These are phyloP conservation scores for Akabosia matsudoensis DNA, from an alignment of 1,140 invertebrate genomes.

Conservation along the genomic window DNA sequence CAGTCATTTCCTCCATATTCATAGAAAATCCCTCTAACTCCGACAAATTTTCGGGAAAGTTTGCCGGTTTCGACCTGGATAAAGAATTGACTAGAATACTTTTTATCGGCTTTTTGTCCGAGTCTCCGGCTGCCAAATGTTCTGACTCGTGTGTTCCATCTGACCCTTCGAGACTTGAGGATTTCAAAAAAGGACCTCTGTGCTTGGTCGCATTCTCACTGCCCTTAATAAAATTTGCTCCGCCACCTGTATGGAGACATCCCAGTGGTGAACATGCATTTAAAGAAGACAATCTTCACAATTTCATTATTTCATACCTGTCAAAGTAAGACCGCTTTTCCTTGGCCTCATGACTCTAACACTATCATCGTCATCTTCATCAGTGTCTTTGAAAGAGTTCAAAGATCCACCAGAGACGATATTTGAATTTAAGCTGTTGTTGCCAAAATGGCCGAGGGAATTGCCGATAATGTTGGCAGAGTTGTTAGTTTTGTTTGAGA, in stretches of 20 bases:
- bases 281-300: not conserved
- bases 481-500: not conserved
- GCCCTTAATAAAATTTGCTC: constrained; percentile 5
- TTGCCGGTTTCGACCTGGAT: not conserved
- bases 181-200: not conserved
- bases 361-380: not conserved
- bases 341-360: not conserved
- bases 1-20: constrained; percentile 16
- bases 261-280: not conserved
- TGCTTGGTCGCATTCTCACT: not conserved
- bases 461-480: not conserved
- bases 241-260: not conserved
- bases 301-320: constrained; percentile 12
- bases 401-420: not conserved
- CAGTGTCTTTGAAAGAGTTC: not conserved
- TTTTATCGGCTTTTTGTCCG: constrained; percentile 2
- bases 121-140: not conserved
- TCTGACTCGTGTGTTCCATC: not conserved
- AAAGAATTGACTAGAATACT: constrained; percentile 22
- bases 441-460: not conserved
- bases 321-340: constrained; percentile 1
- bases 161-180: not conserved
- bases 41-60: not conserved
- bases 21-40: constrained; percentile 12
- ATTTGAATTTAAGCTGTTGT: not conserved